Evolutionary conservation across 2,113 vertebrate genomes (phyloP), one percentile per base, ranked within the genome.

Genomic region (Nycticebus coucang): DNA sequence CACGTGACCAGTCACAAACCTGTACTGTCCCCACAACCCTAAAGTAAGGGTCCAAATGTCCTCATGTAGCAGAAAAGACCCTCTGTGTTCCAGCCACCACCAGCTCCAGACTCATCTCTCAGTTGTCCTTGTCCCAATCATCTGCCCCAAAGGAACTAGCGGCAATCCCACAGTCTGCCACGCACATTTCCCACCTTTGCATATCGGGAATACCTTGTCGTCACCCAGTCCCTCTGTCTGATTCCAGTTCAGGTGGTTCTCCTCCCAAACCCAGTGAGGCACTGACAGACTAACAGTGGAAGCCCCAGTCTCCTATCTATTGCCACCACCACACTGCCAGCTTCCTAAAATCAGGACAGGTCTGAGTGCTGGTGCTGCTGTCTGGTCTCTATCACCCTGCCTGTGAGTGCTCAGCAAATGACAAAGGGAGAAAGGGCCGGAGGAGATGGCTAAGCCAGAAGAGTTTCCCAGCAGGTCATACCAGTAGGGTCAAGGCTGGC

Each of bases 371-470:
- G 0, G 9, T 41, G 64, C 18, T 91, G 13, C 1, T 45, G 72
- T 53, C 74, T 95, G 59, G 5, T 77, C 53, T 62, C 37, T 10
- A n/a, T 57, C 57, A 37, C 13, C 9, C 4, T 35, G 35, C 14
- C 37, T 80, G 35, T 79, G 26, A 18, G 72, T 17, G 1, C 68
- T 95, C 35, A n/a, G 59, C 74, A 94, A 84, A 97, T 57, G 75
- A 1, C 19, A 21, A 91, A 79, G 22, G 33, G 12, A 71, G 69
- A n/a, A 28, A 69, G 6, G 57, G 24, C 55, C 11, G 13, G n/a
- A 90, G 26, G n/a, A 77, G 71, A 69, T 1, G 7, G 45, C 37
- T 41, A 68, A 81, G 5, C 28, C 35, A 92, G 53, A 92, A 66
- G 85, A 57, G 50, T 88, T 92, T 89, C 33, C 64, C 68, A 33